Evolutionary conservation across 2,113 vertebrate species (phyloP), one percentile per base, ranked within the genome.

Genomic region (Apistogramma diplotaenia): DNA sequence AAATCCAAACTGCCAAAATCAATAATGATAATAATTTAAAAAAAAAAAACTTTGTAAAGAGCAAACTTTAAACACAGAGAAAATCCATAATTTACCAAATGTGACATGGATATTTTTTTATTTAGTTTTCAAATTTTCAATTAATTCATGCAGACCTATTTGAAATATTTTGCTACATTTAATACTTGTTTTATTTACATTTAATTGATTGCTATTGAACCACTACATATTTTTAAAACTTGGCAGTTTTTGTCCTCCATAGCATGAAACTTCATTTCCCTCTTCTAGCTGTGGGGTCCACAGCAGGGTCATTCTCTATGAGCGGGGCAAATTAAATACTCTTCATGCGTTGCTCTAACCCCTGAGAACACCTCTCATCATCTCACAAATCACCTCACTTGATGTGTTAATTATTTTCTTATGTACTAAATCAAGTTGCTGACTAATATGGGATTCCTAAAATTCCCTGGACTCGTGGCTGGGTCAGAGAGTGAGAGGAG

Each of bases 251-350:
- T 16, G 40, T 40, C 55, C 55, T 37, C 31, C 46, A 12, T 19
- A 51, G 35, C 8, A 33, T 40, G 6, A 51, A 72, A 61, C 46
- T 27, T 78, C 23, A n/a, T 55, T 35, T 19, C 43, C 13, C 55
- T 53, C 29, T 51, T 55, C 46, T 84, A 84, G 79, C 75, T 79
- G 78, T 89, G 78, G 71, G 15, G 31, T 84, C 46, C 37, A 73
- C 49, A 65, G 31, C 21, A 43, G 40, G 40, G 11, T 27, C 23
- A 25, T 33, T 62, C 7, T 79, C 19, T 19, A 15, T 37, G 46
- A 56, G 49, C 59, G 16, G 29, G 23, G 31, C 54, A 46, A 55
- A 79, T 72, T 67, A 65, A 40, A 35, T 58, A 27, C 54, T 73
- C 54, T 51, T 57, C 35, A 46, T 75, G 46, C 40, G 46, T 16